Evolutionary conservation across 2,888 invertebrate genomes (phyloP), one percentile per base, ranked within the genome.

Genomic region (Idaea biselata): DNA sequence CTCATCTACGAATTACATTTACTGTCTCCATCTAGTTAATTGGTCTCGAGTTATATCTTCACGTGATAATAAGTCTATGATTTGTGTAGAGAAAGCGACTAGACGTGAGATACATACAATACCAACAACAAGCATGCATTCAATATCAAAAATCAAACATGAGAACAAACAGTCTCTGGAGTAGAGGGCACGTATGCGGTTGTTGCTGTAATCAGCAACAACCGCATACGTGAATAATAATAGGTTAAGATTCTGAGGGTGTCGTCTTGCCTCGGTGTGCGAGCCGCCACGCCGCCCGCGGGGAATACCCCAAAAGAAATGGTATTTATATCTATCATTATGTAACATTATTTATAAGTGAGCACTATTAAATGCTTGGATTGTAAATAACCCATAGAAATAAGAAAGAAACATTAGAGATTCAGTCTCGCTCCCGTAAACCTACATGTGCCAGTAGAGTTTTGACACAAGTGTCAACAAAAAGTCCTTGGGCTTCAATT

Each of bases 141-240:
- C 58, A 14, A 62, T 62, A 60, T 62, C 60, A n/a, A 62, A 62
- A 60, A 60, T 60, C 58, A 60, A 44, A 25, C 55, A 32, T 18
- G 56, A 63, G 65, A 63, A 61, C 59, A 60, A 58, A 63, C 70
- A 65, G 65, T 68, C 65, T 63, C 44, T 63, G 67, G 67, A 68
- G 63, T 67, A 69, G 44, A 44, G 44, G 11, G 68, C 70, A 67
- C 69, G 62, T 66, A 44, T 8, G 14, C 44, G 44, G 44, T 44
- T 44, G 44, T 44, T 67, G 68, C 66, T 66, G 69, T 69, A 73
- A 78, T 75, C 73, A 66, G 66, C 74, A 73, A 70, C n/a, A n/a
- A n/a, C n/a, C n/a, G n/a, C n/a, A n/a, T n/a, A n/a, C n/a, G n/a
- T n/a, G n/a, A 70, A 67, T 77, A 76, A 77, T 80, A 78, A 75